Percentiles rank a stretch among this genome's conserved stretches.
These are phyloP conservation scores for Sorex maritimensis DNA, from an alignment of 2,797 vertebrate species.

Conservation along the genomic window DNA sequence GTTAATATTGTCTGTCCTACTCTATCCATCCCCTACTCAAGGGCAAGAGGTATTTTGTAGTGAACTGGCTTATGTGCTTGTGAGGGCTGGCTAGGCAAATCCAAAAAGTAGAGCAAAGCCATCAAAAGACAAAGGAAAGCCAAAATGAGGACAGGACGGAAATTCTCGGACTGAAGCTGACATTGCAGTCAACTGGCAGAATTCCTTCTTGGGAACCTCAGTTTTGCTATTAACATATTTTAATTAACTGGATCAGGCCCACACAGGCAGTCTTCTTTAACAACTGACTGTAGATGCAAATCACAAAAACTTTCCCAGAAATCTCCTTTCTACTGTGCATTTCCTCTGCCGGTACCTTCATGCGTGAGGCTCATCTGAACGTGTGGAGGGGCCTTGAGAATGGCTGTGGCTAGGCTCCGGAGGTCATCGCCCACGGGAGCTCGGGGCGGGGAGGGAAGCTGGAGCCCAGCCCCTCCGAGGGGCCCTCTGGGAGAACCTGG, in stretches of 20 bases:
- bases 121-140: not conserved
- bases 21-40: too few relatives aligned
- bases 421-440: too few relatives aligned
- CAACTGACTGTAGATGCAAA: not conserved
- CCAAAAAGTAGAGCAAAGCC: not conserved
- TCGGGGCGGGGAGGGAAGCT: too few relatives aligned
- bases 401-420: too few relatives aligned
- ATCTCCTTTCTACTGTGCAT: not conserved
- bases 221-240: not conserved
- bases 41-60: not conserved
- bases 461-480: too few relatives aligned
- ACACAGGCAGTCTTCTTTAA: not conserved
- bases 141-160: not conserved
- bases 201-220: constrained; percentile 15
- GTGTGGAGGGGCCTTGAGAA: too few relatives aligned
- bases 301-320: not conserved
- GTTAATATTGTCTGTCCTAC: too few relatives aligned
- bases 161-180: not conserved
- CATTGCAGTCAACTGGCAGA: not conserved
- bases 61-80: not conserved
- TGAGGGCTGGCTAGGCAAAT: not conserved
- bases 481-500: too few relatives aligned
- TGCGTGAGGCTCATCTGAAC: too few relatives aligned
- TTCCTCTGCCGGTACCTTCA: not conserved
- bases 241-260: not conserved